These are phyloP conservation scores for Columba livia DNA, from an alignment of 2,113 vertebrate genomes.

Conservation along the genomic window DNA sequence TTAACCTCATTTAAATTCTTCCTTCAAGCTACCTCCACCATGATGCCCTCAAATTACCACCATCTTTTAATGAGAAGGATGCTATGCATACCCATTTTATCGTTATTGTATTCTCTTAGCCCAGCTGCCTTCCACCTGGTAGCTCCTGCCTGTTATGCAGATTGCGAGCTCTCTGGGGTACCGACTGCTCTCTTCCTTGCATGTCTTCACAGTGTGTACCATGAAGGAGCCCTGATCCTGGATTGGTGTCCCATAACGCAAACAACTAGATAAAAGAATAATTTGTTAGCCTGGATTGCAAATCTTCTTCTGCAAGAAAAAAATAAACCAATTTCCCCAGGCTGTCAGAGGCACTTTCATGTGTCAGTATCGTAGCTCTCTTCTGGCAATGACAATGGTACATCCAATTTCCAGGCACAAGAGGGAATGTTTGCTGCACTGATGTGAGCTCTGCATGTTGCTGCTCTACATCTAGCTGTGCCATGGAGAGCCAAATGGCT, in stretches of 20 bases:
- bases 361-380: neutral
- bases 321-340: slow-evolving; percentile 52
- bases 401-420: slow-evolving; percentile 36
- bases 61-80: slow-evolving; percentile 57
- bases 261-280: slow-evolving; percentile 59
- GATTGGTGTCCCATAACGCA: neutral
- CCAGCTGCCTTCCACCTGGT: slow-evolving; percentile 44
- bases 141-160: slow-evolving; percentile 60
- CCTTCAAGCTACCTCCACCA: slow-evolving; percentile 51
- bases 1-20: slow-evolving; percentile 67
- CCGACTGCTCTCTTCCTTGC: slow-evolving; percentile 40
- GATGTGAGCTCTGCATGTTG: slow-evolving; percentile 1
- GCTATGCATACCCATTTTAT: slow-evolving; percentile 48
- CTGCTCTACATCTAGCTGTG: neutral
- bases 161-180: slow-evolving; percentile 55
- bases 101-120: slow-evolving; percentile 37
- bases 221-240: slow-evolving; percentile 24
- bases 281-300: slow-evolving; percentile 44
- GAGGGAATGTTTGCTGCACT: slow-evolving; percentile 20
- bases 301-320: slow-evolving; percentile 34
- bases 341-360: slow-evolving; percentile 52
- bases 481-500: neutral
- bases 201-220: slow-evolving; percentile 27
- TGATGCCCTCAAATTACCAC: slow-evolving; percentile 54
- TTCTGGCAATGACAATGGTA: slow-evolving; percentile 19